Percentiles rank a stretch among this genome's conserved stretches.
Conservation (phyloP, 1,140 invertebrate species). For the Drosophila gunungcola region DNA sequence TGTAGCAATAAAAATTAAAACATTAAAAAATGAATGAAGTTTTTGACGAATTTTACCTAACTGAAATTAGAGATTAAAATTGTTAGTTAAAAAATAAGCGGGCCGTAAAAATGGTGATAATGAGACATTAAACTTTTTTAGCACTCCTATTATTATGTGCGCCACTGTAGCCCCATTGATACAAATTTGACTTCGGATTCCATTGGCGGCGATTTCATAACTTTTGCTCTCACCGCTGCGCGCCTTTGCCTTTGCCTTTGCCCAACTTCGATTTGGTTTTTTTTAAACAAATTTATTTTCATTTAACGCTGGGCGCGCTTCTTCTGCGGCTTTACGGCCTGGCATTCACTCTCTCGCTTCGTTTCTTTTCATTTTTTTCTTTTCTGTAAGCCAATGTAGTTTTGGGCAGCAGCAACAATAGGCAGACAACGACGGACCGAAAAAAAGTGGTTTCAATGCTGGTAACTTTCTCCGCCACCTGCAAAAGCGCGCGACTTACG, state of each 20-base stretch:
- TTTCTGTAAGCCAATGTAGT: slow-evolving; percentile 36
- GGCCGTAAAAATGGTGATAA: too few relatives aligned
- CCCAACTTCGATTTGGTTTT: slow-evolving; percentile 58
- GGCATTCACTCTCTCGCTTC: slow-evolving; percentile 42
- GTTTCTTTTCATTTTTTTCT: slow-evolving; percentile 34
- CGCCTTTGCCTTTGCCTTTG: slow-evolving; percentile 49
- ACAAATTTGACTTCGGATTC: slow-evolving; percentile 62
- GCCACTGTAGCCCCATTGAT: slow-evolving; percentile 54
- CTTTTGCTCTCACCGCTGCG: slow-evolving; percentile 62
- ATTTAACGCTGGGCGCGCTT: slow-evolving; percentile 54
- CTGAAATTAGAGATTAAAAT: too few relatives aligned
- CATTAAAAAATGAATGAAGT: too few relatives aligned
- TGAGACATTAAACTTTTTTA: background rate
- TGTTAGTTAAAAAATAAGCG: too few relatives aligned
- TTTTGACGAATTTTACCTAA: too few relatives aligned
- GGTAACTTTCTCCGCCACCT: slow-evolving; percentile 79
- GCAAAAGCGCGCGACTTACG: slow-evolving; percentile 52
- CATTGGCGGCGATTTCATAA: slow-evolving; percentile 79
- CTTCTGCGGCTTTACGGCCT: slow-evolving; percentile 51
- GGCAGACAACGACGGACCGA: slow-evolving; percentile 49
- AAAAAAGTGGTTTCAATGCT: slow-evolving; percentile 80
- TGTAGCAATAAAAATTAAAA: too few relatives aligned
- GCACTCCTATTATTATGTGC: slow-evolving; percentile 5
- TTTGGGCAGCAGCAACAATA: slow-evolving; percentile 63
- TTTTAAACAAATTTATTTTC: slow-evolving; percentile 59